These are phyloP conservation scores for Sander lucioperca DNA, from an alignment of 2,113 vertebrate species.

Conservation along the genomic window DNA sequence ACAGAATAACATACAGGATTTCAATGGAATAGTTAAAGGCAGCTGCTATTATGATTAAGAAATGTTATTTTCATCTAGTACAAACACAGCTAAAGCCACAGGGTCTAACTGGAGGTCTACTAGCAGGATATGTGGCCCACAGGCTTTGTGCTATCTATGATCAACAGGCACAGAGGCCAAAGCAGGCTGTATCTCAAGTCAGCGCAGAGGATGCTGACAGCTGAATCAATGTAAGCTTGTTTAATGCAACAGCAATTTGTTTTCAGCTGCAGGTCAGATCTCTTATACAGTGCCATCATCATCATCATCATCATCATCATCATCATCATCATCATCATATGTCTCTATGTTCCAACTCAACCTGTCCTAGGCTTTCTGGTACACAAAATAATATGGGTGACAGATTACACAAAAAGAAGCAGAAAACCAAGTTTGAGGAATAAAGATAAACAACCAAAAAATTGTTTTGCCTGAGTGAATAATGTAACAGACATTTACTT, in stretches of 20 bases:
- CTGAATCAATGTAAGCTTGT: constrained; percentile 36
- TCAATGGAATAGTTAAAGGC: constrained; percentile 24
- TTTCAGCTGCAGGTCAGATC: constrained; percentile 45
- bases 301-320: constrained; percentile 6
- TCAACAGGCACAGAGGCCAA: constrained; percentile 40
- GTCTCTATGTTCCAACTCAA: constrained; percentile 33
- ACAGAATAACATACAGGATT: constrained; percentile 46
- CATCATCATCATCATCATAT: constrained; percentile 2
- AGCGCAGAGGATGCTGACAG: constrained; percentile 35
- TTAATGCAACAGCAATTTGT: constrained; percentile 37
- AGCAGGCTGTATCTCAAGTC: constrained; percentile 28
- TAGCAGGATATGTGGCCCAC: constrained; percentile 26
- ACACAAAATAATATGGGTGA: background rate
- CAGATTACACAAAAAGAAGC: constrained; percentile 27
- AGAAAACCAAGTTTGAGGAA: background rate
- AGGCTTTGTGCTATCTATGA: constrained; percentile 27
- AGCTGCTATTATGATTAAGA: constrained; percentile 17
- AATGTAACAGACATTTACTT: constrained; percentile 61
- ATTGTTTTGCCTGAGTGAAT: constrained; percentile 39
- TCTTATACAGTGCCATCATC: constrained; percentile 19
- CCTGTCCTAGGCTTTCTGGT: background rate
- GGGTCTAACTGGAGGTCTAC: constrained; percentile 43
- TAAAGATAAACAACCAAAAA: constrained; percentile 12
- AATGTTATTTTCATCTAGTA: constrained; percentile 26
- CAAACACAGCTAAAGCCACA: constrained; percentile 50